phyloP scores from a whole-genome alignment of 2,113 vertebrate species.

The Ictidomys tridecemlineatus region DNA sequence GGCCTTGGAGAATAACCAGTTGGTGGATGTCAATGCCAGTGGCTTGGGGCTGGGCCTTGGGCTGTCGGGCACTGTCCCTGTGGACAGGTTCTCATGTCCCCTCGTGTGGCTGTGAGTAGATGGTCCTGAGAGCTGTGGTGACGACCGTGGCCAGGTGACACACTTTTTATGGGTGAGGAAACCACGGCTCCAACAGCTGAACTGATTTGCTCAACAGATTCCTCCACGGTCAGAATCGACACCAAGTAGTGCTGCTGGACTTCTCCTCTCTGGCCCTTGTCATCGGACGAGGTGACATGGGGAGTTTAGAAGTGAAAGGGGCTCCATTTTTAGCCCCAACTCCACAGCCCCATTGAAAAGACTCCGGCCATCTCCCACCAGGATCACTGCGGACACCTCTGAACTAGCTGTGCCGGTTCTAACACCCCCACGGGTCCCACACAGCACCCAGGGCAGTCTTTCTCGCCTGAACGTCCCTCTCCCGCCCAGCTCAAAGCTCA shows the following conservation, averaged over 20 bases:
- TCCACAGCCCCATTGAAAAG: neutral
- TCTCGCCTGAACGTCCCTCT: neutral
- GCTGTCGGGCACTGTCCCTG: neutral
- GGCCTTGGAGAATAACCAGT: neutral
- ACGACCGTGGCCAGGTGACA: neutral
- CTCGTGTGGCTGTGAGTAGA: neutral
- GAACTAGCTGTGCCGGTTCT: too few relatives aligned
- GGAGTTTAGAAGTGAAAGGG: neutral
- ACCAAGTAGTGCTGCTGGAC: too few relatives aligned
- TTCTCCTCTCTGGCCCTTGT: neutral
- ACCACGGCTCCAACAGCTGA: neutral
- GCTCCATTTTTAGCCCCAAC: neutral
- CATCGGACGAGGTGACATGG: neutral
- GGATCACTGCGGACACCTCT: neutral
- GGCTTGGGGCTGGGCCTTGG: neutral
- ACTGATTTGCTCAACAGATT: neutral
- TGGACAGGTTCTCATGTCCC: neutral
- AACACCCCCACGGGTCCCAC: neutral
- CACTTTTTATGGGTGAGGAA: neutral
- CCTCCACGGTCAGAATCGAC: neutral
- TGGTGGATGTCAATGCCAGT: neutral
- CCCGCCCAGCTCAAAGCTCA: neutral
- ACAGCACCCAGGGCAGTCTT: accelerated
- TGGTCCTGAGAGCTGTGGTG: too few relatives aligned
- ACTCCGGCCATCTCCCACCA: neutral